phyloP scores from a whole-genome alignment of 1,140 invertebrate species.

The Drosophila persimilis region DNA sequence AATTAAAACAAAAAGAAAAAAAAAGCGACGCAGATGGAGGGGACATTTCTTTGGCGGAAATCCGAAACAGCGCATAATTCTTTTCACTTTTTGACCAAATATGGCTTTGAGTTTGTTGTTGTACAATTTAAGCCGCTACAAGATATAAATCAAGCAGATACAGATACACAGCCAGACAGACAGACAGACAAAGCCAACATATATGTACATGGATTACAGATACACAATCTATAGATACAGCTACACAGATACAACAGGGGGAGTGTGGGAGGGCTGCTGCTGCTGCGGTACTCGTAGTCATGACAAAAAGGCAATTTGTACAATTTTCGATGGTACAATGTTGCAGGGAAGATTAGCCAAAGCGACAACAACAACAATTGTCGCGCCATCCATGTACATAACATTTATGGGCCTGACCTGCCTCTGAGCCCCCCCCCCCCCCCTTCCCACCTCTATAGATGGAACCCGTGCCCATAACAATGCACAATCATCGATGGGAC shows the following conservation, averaged over 20 bases:
- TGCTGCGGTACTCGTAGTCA: constrained; percentile 39
- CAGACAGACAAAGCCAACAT: constrained; percentile 6
- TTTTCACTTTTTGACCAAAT: constrained; percentile 79
- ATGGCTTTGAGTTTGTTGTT: constrained; percentile 39
- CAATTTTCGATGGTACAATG: constrained; percentile 62
- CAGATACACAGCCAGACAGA: constrained; percentile 7
- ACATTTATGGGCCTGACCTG: constrained; percentile 72
- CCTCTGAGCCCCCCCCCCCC: constrained; percentile 7
- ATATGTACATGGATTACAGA: constrained; percentile 13
- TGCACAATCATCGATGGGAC: constrained; percentile 37
- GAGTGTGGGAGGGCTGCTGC: not conserved
- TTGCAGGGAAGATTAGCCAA: constrained; percentile 59
- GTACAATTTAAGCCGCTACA: constrained; percentile 52
- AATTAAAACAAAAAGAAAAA: constrained; percentile 18
- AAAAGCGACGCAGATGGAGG: constrained; percentile 15
- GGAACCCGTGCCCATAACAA: constrained; percentile 42
- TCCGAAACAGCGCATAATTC: constrained; percentile 65
- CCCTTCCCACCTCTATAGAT: not conserved
- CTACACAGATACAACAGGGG: constrained; percentile 17
- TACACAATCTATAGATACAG: no score
- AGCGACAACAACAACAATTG: constrained; percentile 29
- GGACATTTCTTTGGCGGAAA: constrained; percentile 73
- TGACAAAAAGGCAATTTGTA: constrained; percentile 76
- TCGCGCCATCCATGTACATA: constrained; percentile 33
- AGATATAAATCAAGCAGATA: constrained; percentile 34